Evolutionary conservation across 1,140 invertebrate genomes (phyloP).

Genomic region (Ephestia elutella): DNA sequence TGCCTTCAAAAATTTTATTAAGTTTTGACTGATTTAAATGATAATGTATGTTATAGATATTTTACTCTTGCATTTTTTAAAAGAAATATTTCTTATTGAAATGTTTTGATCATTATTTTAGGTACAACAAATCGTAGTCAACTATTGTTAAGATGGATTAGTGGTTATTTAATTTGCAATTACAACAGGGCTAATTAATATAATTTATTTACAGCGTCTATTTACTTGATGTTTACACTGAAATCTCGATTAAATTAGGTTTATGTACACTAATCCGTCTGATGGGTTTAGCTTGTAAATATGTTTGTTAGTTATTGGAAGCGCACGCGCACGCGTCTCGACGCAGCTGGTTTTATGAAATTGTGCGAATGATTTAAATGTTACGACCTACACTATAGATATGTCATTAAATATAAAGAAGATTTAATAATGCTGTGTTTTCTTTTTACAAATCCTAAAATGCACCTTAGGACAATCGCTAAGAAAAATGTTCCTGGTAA

Average conservation of each 20-base stretch:
- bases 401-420: slow-evolving; percentile 49
- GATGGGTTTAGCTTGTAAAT: slow-evolving; percentile 24
- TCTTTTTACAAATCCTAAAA: slow-evolving; percentile 16
- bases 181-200: neutral
- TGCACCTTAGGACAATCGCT: neutral
- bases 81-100: slow-evolving; percentile 20
- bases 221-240: slow-evolving; percentile 6
- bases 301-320: slow-evolving; percentile 1
- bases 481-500: slow-evolving; percentile 23
- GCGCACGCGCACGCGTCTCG: neutral
- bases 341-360: neutral
- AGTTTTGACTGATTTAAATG: slow-evolving; percentile 68
- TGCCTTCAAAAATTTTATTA: slow-evolving; percentile 59
- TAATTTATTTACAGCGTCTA: slow-evolving; percentile 28
- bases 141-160: slow-evolving; percentile 35
- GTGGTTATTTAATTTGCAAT: slow-evolving; percentile 10
- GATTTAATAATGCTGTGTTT: slow-evolving; percentile 35
- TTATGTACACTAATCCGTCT: slow-evolving; percentile 37
- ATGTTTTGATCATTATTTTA: slow-evolving; percentile 15
- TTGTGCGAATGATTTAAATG: slow-evolving; percentile 35
- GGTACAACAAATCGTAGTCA: slow-evolving; percentile 54
- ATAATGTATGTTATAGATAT: slow-evolving; percentile 39
- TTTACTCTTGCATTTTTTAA: slow-evolving; percentile 51
- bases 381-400: slow-evolving; percentile 48
- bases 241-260: neutral